phyloP scores from a whole-genome alignment of 2,797 vertebrate genomes.

The Sebastes hubbsi region DNA sequence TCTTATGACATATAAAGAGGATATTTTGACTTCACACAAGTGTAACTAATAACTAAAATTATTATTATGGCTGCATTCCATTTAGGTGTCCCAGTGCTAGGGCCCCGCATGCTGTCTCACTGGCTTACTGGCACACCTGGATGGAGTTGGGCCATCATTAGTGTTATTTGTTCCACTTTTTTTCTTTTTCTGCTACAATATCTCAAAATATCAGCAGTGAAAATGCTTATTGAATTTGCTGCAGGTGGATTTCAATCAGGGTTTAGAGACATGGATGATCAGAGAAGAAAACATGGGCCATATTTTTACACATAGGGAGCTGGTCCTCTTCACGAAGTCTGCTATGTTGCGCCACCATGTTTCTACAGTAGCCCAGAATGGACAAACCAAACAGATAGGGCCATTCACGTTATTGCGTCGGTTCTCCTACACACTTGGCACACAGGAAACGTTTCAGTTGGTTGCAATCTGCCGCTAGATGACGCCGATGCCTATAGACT shows the following conservation, averaged over 20 bases:
- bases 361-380: too few relatives aligned
- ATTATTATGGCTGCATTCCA: neutral
- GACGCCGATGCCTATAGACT: too few relatives aligned
- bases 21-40: neutral
- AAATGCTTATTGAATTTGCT: too few relatives aligned
- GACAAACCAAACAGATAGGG: too few relatives aligned
- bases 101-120: neutral
- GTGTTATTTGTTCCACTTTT: neutral
- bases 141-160: conserved; percentile 1
- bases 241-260: neutral
- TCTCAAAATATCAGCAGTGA: too few relatives aligned
- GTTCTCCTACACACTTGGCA: too few relatives aligned
- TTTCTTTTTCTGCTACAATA: neutral
- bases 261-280: neutral
- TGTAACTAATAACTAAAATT: neutral
- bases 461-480: too few relatives aligned
- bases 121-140: neutral
- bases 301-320: too few relatives aligned
- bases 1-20: neutral
- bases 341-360: too few relatives aligned
- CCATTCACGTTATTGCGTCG: too few relatives aligned
- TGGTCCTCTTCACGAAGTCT: accelerated
- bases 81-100: neutral
- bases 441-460: too few relatives aligned
- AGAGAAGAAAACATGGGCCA: accelerated